Base-by-base conservation (phyloP, 2,888 invertebrate genomes). In the Volucella inanis region DNA sequence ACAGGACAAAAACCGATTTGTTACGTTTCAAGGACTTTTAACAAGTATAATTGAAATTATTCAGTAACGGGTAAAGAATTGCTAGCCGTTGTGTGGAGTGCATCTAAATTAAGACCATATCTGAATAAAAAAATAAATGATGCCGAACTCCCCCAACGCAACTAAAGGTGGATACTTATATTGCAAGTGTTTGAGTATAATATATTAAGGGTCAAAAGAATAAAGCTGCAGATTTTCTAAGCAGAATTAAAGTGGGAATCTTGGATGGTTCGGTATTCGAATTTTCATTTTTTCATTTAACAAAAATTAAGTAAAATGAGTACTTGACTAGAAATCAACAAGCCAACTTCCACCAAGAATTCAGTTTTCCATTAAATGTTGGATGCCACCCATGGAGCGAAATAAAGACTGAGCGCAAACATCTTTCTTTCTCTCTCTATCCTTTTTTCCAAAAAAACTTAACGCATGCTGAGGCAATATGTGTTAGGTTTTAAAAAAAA, bases 191-290 rank as follows among this genome's bases (percentile, higher is more conserved):
- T 18, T 18, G 18, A 18, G 18, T 57, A 57, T 57, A 41, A 57
- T 43, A 43, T 43, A 1, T 43, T 9, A 57, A 57, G 31, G 57
- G 57, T 57, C 57, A 57, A 31, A 2, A 55, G 3, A 55, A 39
- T 11, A 1, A 11, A 55, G 18, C 18, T 43, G 43, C 43, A 1
- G 43, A 43, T 43, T 43, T 43, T 1, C 11, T 10, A 11, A 43
- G 1, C n/a, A 18, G 18, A 50, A 15, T 50, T 9, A 2, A 18
- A 18, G 18, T 1, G 18, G 18, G 18, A 18, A 18, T 1, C 18
- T 18, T 18, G 18, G 18, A n/a, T n/a, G n/a, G n/a, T n/a, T n/a
- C n/a, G n/a, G n/a, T n/a, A n/a, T n/a, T n/a, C n/a, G n/a, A n/a
- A n/a, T n/a, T n/a, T n/a, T n/a, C n/a, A n/a, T n/a, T n/a, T n/a